Evolutionary conservation across 2,113 vertebrate species (phyloP), one percentile per base, ranked within the genome.

Genomic region (Trichomycterus rosablanca): DNA sequence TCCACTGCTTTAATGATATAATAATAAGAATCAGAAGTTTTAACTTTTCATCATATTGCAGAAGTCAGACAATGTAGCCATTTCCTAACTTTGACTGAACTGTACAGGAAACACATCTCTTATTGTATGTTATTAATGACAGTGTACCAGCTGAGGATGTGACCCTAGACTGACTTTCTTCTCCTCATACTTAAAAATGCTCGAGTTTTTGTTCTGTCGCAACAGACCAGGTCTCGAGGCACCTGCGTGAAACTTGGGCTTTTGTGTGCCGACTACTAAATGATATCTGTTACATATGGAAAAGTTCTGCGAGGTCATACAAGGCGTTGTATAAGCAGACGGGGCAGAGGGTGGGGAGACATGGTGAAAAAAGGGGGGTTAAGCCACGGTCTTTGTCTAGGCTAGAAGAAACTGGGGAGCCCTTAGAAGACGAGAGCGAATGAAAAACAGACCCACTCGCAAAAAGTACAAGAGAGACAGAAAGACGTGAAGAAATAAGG

Each of bases 301-400:
- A 79, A 76, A 59, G 3, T 77, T 76, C 77, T 72, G 44, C 59
- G 44, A 74, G 80, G 80, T 81, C 79, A 74, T 59, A 67, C 64
- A 74, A 70, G 46, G 63, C 74, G 76, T 78, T 79, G 76, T 70
- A 79, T 70, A 74, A 72, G 79, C 74, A 75, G 43, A 26, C 34
- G 8, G 30, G 40, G 49, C 24, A 8, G 44, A 44, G 28, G 18
- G 53, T 46, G 58, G 46, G 49, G 59, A 7, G n/a, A 34, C 18
- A 7, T n/a, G 44, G 52, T 40, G 44, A 58, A 65, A 61, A 64
- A 52, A 48, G 58, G 46, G 66, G 63, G 48, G 60, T 61, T n/a
- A 66, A 67, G 66, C 62, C 59, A 74, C 56, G 52, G 32, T 60
- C 34, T 50, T 46, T 26, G 15, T 5, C 15, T n/a, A 39, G 35